phyloP scores from a whole-genome alignment of 2,888 invertebrate genomes.

The Ornithoptera priamus region DNA sequence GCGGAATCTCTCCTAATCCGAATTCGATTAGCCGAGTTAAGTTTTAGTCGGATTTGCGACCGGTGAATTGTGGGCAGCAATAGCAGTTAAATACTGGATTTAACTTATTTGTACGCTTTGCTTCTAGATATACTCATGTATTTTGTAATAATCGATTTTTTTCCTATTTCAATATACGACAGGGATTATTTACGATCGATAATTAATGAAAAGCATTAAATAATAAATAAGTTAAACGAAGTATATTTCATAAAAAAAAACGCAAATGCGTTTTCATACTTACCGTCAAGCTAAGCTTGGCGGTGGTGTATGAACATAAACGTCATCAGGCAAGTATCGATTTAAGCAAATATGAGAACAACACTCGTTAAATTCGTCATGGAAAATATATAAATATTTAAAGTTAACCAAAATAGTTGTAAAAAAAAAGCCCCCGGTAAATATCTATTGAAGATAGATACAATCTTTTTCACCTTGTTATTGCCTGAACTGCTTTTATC shows the following conservation, averaged over 20 bases:
- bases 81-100: constrained; percentile 16
- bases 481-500: constrained; percentile 3
- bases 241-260: no score
- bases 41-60: constrained; percentile 27
- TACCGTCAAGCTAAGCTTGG: no score
- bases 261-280: no score
- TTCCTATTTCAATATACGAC: not conserved
- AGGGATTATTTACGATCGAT: no score
- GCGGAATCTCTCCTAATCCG: constrained; percentile 27
- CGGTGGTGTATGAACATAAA: not conserved
- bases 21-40: constrained; percentile 28
- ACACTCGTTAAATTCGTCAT: no score
- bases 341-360: no score
- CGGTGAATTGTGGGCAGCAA: constrained; percentile 19
- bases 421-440: no score
- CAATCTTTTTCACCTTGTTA: not conserved
- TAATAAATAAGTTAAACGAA: no score
- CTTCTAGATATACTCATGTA: not conserved
- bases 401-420: no score
- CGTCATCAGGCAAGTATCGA: not conserved
- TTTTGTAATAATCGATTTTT: not conserved
- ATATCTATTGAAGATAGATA: not conserved
- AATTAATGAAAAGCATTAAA: no score
- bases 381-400: no score
- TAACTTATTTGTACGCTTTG: constrained; percentile 8